Conservation (phyloP, 2,888 invertebrate species). For the Synanthedon vespiformis region DNA sequence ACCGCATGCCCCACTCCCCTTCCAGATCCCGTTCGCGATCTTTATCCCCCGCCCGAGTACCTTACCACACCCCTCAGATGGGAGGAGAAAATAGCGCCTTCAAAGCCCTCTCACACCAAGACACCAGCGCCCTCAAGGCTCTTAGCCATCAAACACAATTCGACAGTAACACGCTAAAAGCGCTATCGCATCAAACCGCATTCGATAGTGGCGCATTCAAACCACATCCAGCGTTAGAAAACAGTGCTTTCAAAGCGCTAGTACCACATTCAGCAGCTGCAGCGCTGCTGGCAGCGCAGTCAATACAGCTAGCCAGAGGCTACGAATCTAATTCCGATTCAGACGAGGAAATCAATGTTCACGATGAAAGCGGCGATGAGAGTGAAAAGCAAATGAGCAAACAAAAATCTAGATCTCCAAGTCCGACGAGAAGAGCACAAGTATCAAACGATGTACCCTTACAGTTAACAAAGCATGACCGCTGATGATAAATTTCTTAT, state of each 20-base stretch:
- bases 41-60: conserved; percentile 74
- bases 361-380: conserved; percentile 80
- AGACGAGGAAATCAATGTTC: conserved; percentile 88
- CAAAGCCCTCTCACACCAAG: conserved; percentile 77
- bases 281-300: conserved; percentile 65
- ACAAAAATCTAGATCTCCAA: conserved; percentile 59
- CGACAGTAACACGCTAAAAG: conserved; percentile 69
- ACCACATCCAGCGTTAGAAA: conserved; percentile 74
- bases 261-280: conserved; percentile 75
- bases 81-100: conserved; percentile 93
- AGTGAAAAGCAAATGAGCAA: conserved; percentile 48
- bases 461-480: conserved; percentile 80
- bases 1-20: conserved; percentile 64
- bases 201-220: conserved; percentile 53
- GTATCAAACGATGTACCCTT: conserved; percentile 70
- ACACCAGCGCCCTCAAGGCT: conserved; percentile 70
- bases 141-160: conserved; percentile 69
- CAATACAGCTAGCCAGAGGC: conserved; percentile 54
- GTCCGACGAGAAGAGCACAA: conserved; percentile 43
- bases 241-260: conserved; percentile 87
- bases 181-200: conserved; percentile 45
- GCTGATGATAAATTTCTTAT: conserved; percentile 37
- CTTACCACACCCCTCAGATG: conserved; percentile 75
- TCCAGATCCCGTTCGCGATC: conserved; percentile 73
- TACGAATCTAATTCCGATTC: conserved; percentile 71